A percentile compares a stretch with the other conserved stretches of the same genome.
Evolutionary conservation across 2,888 invertebrate species (phyloP).

Genomic region (Eupithecia subfuscata): DNA sequence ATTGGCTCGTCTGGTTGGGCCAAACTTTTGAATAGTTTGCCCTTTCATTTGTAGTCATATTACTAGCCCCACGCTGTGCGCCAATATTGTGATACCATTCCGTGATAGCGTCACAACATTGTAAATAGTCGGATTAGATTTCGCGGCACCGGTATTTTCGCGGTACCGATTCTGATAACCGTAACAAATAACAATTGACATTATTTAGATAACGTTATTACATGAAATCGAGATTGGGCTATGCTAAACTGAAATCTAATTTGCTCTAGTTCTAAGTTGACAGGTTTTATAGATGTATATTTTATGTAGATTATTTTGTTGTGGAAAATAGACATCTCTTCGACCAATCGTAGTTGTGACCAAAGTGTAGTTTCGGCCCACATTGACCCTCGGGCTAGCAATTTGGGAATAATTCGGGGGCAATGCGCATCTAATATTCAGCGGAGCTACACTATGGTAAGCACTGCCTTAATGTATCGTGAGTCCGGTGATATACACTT

Average conservation of each 20-base stretch:
- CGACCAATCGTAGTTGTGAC: constrained; percentile 22
- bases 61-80: neutral
- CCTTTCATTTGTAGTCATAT: neutral
- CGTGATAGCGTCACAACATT: neutral
- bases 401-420: constrained; percentile 50
- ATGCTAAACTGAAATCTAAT: neutral
- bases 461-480: constrained; percentile 31
- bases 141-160: no score
- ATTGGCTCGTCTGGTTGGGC: neutral
- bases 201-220: neutral
- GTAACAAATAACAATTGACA: neutral
- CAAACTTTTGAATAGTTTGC: neutral
- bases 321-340: no score
- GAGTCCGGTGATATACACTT: neutral
- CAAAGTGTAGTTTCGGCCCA: constrained; percentile 33
- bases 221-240: neutral
- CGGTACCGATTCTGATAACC: neutral
- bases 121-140: neutral
- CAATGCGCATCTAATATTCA: constrained; percentile 55
- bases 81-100: neutral
- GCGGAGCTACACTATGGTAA: constrained; percentile 39
- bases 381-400: constrained; percentile 42
- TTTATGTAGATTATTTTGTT: no score
- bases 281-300: no score
- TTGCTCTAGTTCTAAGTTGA: no score